These are phyloP conservation scores for Thermophis baileyi DNA, from an alignment of 2,113 vertebrate species.

Conservation along the genomic window DNA sequence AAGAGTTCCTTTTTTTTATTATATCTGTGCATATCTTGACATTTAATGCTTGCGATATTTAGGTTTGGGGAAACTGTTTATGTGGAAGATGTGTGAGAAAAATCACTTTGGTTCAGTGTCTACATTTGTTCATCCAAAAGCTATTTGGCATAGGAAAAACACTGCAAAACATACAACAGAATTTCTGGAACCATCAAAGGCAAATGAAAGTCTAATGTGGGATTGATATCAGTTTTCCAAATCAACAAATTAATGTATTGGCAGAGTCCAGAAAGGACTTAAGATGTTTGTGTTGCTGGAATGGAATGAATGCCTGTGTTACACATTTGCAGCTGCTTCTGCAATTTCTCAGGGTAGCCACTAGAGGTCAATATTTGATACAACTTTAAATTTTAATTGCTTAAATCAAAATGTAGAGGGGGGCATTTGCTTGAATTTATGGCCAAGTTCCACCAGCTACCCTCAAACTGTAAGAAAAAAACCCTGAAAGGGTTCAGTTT, in stretches of 20 bases:
- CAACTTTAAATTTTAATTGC: not conserved
- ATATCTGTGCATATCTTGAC: not conserved
- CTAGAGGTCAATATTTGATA: slow-evolving; percentile 55
- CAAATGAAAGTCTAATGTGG: not conserved
- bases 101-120: not conserved
- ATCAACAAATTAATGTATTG: not conserved
- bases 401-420: not conserved
- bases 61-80: not conserved
- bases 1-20: not conserved
- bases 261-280: not conserved
- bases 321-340: rapidly evolving
- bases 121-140: not conserved
- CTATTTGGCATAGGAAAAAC: not conserved
- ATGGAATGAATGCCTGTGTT: not conserved
- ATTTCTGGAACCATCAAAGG: not conserved
- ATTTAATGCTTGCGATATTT: not conserved
- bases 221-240: not conserved
- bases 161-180: not conserved
- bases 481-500: not conserved
- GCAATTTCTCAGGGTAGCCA: not conserved
- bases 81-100: not conserved
- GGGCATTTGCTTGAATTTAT: rapidly evolving
- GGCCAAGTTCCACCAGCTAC: not conserved
- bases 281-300: too few species aligned
- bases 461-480: too few species aligned